Base-by-base conservation (phyloP, 2,888 invertebrate species). In the Agrotis clavis region DNA sequence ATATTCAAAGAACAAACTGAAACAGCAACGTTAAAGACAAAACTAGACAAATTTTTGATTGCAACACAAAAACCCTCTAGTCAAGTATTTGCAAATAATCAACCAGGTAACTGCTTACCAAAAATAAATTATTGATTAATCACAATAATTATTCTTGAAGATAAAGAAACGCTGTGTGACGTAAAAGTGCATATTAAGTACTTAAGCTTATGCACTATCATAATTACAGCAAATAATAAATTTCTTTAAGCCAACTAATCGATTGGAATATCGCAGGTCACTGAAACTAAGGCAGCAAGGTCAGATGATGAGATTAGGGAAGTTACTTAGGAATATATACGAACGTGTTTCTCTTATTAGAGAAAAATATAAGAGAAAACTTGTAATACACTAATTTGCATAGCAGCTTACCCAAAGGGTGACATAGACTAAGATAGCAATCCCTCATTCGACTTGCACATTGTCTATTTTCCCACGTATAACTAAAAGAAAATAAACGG, bases 391-490 rank as follows among this genome's bases (percentile, higher is more conserved):
- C 19, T 1, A 54, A 19, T 63, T 21, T 69, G 35, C 11, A 21
- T 16, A 50, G 21, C 16, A 35, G n/a, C 18, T 25, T 21, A 30
- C 53, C 4, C 0, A 21, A 7, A 41, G 7, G n/a, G 21, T 50
- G 21, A 16, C 16, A 41, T 35, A 63, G 13, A 50, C 13, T 63
- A 35, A 25, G 25, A 60, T 59, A 66, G 61, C 11, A 74, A 53
- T 60, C 19, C 6, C 21, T 16, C 30, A 18, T 60, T 54, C 25
- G 47, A 13, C 25, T 56, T 48, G 54, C 53, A 72, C 63, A 65
- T 71, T 65, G 51, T 21, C n/a, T 16, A 68, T 75, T 71, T 86
- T 84, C 83, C 80, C 85, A 86, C 79, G 79, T 56, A 47, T 62
- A 59, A 67, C 62, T 62, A 81, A 84, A 81, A 81, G 68, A 63